Percentiles rank a stretch among this genome's conserved stretches.
Evolutionary conservation across 2,888 invertebrate genomes (phyloP).

Genomic region (Matsumyia berberina): DNA sequence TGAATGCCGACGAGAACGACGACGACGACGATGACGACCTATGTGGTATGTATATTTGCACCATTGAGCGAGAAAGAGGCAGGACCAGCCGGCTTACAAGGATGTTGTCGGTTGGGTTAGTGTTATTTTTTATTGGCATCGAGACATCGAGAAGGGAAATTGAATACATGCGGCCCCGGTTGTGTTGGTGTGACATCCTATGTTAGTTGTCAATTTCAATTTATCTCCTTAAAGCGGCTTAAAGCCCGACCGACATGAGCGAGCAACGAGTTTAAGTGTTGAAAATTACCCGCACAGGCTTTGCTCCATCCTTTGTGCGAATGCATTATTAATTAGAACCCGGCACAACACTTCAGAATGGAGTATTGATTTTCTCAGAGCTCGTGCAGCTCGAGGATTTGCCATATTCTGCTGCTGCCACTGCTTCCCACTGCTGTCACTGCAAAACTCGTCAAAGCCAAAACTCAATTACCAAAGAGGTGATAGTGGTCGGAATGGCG

Average conservation of each 20-base stretch:
- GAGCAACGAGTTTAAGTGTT: slow-evolving; percentile 42
- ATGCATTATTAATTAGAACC: slow-evolving; percentile 68
- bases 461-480: slow-evolving; percentile 69
- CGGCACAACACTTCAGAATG: slow-evolving; percentile 54
- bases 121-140: slow-evolving; percentile 70
- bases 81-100: slow-evolving; percentile 30
- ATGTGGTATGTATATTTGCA: slow-evolving; percentile 57
- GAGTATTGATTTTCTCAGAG: slow-evolving; percentile 60
- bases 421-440: slow-evolving; percentile 43
- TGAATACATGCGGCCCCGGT: slow-evolving; percentile 62
- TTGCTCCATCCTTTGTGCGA: slow-evolving; percentile 1
- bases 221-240: slow-evolving; percentile 66
- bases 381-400: slow-evolving; percentile 21
- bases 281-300: slow-evolving; percentile 38
- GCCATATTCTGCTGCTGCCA: background rate
- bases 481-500: slow-evolving; percentile 32
- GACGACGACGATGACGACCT: slow-evolving; percentile 42
- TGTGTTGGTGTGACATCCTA: slow-evolving; percentile 62
- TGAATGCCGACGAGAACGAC: slow-evolving; percentile 59
- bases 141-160: slow-evolving; percentile 68
- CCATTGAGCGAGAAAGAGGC: slow-evolving; percentile 20
- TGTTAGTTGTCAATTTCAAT: slow-evolving; percentile 69
- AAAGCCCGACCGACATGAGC: slow-evolving; percentile 41
- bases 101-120: slow-evolving; percentile 62
- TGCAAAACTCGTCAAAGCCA: slow-evolving; percentile 66